A percentile compares a stretch with the other conserved stretches of the same genome.
Evolutionary conservation across 1,140 invertebrate species (phyloP).

Genomic region (Lepidotrigona ventralis): DNA sequence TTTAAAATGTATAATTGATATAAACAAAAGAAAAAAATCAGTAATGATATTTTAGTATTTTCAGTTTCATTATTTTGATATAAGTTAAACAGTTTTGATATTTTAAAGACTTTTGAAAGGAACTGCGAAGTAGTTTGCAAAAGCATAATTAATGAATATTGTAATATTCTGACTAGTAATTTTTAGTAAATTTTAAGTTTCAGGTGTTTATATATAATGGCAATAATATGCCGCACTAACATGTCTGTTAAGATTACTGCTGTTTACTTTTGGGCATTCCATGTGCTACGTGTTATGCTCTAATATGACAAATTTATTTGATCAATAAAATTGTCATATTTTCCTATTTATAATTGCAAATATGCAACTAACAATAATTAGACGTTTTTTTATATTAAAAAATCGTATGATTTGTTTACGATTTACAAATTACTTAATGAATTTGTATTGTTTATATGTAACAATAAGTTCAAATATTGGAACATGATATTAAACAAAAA

Average conservation of each 20-base stretch:
- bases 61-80: constrained; percentile 39
- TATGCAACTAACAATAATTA: constrained; percentile 31
- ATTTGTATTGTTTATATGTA: constrained; percentile 18
- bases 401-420: constrained; percentile 38
- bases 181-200: constrained; percentile 57
- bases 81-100: constrained; percentile 7
- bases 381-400: constrained; percentile 29
- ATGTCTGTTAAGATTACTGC: constrained; percentile 58
- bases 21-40: constrained; percentile 17
- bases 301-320: constrained; percentile 42
- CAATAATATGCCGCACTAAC: constrained; percentile 9
- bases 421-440: constrained; percentile 33
- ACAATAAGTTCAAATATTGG: constrained; percentile 46
- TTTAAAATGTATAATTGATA: constrained; percentile 35
- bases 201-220: constrained; percentile 46
- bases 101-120: constrained; percentile 19
- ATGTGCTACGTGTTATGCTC: constrained; percentile 47
- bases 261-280: constrained; percentile 56
- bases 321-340: constrained; percentile 46
- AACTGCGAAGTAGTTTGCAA: neutral
- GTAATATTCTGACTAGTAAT: constrained; percentile 43
- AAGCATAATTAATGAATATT: constrained; percentile 7
- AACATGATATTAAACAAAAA: constrained; percentile 47
- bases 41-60: constrained; percentile 55
- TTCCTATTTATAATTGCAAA: constrained; percentile 26